phyloP scores from a whole-genome alignment of 2,113 vertebrate species.

The Anthoscopus minutus region DNA sequence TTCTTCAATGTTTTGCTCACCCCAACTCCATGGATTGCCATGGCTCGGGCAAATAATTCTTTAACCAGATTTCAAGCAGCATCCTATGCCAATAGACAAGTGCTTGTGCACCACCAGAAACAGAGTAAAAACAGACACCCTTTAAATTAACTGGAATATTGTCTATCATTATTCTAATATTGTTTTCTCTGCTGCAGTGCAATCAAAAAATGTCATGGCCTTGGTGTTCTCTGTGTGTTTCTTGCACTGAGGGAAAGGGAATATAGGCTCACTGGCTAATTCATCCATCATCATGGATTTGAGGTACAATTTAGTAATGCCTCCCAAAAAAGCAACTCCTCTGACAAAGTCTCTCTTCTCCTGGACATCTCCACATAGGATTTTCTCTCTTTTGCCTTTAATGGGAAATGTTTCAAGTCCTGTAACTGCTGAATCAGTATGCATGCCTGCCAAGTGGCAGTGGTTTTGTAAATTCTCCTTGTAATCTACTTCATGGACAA shows the following conservation, averaged over 20 bases:
- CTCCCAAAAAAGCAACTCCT: background rate
- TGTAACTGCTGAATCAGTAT: background rate
- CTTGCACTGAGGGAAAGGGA: background rate
- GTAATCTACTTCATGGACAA: background rate
- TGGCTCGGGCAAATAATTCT: background rate
- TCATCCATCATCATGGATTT: background rate
- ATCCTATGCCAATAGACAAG: background rate
- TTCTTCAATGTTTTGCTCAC: background rate
- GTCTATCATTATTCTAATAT: background rate
- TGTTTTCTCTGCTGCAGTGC: background rate
- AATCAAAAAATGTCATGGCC: background rate
- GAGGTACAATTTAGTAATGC: background rate
- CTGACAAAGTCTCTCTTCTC: background rate
- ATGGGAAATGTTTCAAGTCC: background rate
- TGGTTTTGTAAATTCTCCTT: background rate
- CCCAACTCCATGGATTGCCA: background rate
- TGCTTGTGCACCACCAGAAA: background rate
- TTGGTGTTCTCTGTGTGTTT: fast-evolving
- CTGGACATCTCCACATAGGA: background rate
- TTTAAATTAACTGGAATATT: background rate
- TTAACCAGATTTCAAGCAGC: background rate
- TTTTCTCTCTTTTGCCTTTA: background rate
- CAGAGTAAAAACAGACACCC: background rate
- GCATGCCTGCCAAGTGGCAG: background rate
- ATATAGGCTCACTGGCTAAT: background rate